Evolutionary conservation across 2,888 invertebrate genomes (phyloP).

Genomic region (Arrhopalites spinosus): DNA sequence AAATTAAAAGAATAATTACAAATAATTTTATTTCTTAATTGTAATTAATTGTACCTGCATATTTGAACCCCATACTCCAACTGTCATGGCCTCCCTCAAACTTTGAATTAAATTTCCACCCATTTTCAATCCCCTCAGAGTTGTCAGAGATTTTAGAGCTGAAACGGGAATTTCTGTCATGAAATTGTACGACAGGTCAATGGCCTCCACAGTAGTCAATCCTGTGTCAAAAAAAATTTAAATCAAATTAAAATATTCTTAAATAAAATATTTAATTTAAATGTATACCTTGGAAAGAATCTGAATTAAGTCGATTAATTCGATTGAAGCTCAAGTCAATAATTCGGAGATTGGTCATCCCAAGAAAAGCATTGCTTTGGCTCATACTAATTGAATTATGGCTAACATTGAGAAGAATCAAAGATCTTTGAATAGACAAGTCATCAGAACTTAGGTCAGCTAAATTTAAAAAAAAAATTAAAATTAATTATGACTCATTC

Average conservation of each 20-base stretch:
- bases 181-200: conserved; percentile 87
- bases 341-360: conserved; percentile 69
- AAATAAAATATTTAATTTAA: not conserved
- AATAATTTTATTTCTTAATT: no score
- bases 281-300: conserved; percentile 71
- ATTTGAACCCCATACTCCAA: no score
- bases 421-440: conserved; percentile 71
- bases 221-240: conserved; percentile 60
- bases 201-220: conserved; percentile 73
- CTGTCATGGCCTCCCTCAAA: conserved; percentile 73
- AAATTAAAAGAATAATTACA: no score
- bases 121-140: conserved; percentile 75
- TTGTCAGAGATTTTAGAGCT: conserved; percentile 72
- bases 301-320: conserved; percentile 76
- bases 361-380: conserved; percentile 75
- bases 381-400: conserved; percentile 74
- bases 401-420: conserved; percentile 77
- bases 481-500: no score
- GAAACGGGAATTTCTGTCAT: conserved; percentile 79
- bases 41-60: no score
- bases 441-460: conserved; percentile 71
- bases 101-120: conserved; percentile 85
- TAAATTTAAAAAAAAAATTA: no score
- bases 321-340: conserved; percentile 79
- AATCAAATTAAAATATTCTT: not conserved